Conservation (phyloP, 2,113 vertebrate genomes). For the Atlantisia rogersi region DNA sequence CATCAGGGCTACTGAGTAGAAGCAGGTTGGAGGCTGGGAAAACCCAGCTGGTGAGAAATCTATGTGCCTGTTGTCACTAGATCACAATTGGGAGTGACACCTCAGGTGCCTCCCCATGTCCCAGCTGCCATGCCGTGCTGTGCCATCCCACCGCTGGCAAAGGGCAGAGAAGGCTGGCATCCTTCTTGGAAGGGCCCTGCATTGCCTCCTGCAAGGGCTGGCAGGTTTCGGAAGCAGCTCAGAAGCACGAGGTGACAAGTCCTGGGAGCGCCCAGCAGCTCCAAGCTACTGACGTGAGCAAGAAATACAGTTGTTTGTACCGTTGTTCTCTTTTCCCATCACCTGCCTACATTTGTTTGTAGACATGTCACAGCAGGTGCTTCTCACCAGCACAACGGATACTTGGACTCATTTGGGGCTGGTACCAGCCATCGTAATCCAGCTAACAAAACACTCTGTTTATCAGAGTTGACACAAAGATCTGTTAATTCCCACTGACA, state of each 20-base stretch:
- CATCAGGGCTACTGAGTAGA: background rate
- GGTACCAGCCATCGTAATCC: background rate
- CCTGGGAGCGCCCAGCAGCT: conserved; percentile 39
- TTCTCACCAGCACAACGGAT: background rate
- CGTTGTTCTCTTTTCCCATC: conserved; percentile 1
- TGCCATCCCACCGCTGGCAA: background rate
- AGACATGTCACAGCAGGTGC: conserved; percentile 47
- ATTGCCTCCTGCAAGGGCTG: background rate
- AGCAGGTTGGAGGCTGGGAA: background rate
- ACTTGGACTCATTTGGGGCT: background rate
- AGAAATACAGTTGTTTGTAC: conserved; percentile 30
- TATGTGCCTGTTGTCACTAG: background rate
- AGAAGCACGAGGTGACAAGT: background rate
- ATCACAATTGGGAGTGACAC: background rate
- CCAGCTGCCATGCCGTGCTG: background rate
- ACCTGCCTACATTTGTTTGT: background rate
- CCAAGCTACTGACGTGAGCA: rapidly evolving
- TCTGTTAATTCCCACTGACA: background rate
- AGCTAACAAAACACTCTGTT: conserved; percentile 1
- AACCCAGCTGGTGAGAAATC: background rate
- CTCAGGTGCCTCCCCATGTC: rapidly evolving
- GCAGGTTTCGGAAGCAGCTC: background rate
- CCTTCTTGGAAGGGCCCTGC: background rate
- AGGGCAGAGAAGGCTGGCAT: background rate
- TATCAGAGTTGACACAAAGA: conserved; percentile 2